Evolutionary conservation across 2,113 vertebrate species (phyloP), one percentile per base, ranked within the genome.

Genomic region (Phodopus roborovskii): DNA sequence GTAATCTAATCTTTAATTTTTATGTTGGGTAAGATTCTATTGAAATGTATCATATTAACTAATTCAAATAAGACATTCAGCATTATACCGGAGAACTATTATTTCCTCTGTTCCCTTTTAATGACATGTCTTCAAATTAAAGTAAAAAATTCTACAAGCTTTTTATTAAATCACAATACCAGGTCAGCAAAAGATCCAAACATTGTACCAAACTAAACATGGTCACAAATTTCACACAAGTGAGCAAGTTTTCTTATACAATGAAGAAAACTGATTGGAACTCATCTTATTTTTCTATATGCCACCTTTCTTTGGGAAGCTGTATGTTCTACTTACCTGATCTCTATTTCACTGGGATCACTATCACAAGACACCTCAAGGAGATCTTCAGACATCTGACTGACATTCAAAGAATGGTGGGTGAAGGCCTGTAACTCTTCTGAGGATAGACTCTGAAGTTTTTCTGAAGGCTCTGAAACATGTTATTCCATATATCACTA

Each of bases 381-480:
- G 30, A 88, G 66, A 28, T 90, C 84, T 28, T n/a, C 5, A 13
- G 56, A 88, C 26, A 53, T 91, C 68, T 83, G 77, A 94, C 42
- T 94, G 70, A 64, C 3, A 33, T 64, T 88, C 48, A 86, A 33
- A 0, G 1, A 95, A 58, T 70, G 12, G 15, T 42, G 42, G 78
- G 33, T 86, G 81, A 82, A 93, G 13, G 33, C 60, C 86, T 90
- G 33, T 60, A 95, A 88, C 17, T 96, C 94, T 91, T 96, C 96
- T 48, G 88, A 75, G 28, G 77, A 58, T 91, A 42, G 77, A 64
- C 42, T 88, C 42, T 90, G 77, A 91, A 75, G 24, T 28, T 94
- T 94, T 89, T 94, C 95, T 91, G 95, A 89, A 96, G 94, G 48
- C 94, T 92, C 96, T 98, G 96, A 94, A 98, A 98, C 74, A 95